These are phyloP conservation scores for Noctilio leporinus DNA, from an alignment of 2,113 vertebrate genomes.

Conservation along the genomic window DNA sequence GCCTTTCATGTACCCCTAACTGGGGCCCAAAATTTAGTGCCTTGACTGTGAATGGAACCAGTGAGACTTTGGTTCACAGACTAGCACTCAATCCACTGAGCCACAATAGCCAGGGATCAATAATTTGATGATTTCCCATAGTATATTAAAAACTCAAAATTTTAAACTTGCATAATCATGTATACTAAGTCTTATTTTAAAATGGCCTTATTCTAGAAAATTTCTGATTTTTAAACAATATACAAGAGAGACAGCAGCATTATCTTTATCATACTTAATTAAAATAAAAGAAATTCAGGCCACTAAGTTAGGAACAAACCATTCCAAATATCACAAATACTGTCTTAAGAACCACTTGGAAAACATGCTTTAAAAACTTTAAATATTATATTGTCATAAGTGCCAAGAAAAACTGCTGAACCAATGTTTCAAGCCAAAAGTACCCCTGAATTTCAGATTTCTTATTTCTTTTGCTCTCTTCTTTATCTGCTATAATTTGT, in stretches of 20 bases:
- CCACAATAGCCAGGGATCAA: background rate
- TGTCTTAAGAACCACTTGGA: background rate
- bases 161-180: background rate
- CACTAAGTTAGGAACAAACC: background rate
- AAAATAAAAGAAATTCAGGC: background rate
- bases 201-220: background rate
- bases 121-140: background rate
- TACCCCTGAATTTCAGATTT: background rate
- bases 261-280: background rate
- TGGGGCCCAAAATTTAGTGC: too few species aligned
- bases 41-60: too few species aligned
- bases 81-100: too few species aligned
- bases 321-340: background rate
- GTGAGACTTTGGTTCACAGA: too few species aligned
- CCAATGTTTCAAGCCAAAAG: background rate
- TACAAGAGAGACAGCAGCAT: background rate
- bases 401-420: background rate
- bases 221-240: background rate
- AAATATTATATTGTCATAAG: background rate
- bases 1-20: too few species aligned
- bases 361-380: background rate
- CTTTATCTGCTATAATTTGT: background rate
- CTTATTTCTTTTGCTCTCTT: background rate
- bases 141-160: background rate
- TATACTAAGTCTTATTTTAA: background rate